Conservation (phyloP, 64 coral and sea anemone species). For the Pocillopora damicornis region DNA sequence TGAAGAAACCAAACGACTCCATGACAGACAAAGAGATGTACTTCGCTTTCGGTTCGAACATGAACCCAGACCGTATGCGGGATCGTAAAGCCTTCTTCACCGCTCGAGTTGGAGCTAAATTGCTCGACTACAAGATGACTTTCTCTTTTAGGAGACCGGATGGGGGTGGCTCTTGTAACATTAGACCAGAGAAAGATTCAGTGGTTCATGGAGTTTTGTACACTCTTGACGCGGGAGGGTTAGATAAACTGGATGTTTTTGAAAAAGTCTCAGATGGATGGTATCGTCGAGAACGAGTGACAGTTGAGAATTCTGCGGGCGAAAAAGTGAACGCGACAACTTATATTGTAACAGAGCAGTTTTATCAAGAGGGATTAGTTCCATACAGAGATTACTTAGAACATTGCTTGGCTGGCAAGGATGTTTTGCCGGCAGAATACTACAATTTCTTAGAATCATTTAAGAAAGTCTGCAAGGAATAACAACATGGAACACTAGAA, state of each 20-base stretch:
- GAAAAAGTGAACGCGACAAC: slow-evolving; percentile 46
- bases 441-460: slow-evolving; percentile 55
- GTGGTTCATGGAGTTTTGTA: slow-evolving; percentile 74
- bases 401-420: slow-evolving; percentile 62
- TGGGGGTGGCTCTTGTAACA: slow-evolving; percentile 47
- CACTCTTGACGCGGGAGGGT: slow-evolving; percentile 66
- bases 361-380: slow-evolving; percentile 50
- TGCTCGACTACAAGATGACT: slow-evolving; percentile 44
- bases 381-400: slow-evolving; percentile 58
- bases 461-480: slow-evolving; percentile 29
- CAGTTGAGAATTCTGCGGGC: slow-evolving; percentile 46
- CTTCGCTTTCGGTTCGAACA: slow-evolving; percentile 87
- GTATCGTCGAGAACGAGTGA: slow-evolving; percentile 51
- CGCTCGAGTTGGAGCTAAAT: slow-evolving; percentile 43
- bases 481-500: no score
- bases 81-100: slow-evolving; percentile 67
- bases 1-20: neutral
- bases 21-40: slow-evolving; percentile 41
- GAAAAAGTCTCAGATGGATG: slow-evolving; percentile 53
- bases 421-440: slow-evolving; percentile 64
- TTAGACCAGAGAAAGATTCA: slow-evolving; percentile 34
- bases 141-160: slow-evolving; percentile 46
- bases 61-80: slow-evolving; percentile 70
- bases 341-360: slow-evolving; percentile 40
- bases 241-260: slow-evolving; percentile 72